A percentile compares a stretch with the other conserved stretches of the same genome.
phyloP scores from a whole-genome alignment of 2,797 vertebrate species.

The Buphagus erythrorhynchus region DNA sequence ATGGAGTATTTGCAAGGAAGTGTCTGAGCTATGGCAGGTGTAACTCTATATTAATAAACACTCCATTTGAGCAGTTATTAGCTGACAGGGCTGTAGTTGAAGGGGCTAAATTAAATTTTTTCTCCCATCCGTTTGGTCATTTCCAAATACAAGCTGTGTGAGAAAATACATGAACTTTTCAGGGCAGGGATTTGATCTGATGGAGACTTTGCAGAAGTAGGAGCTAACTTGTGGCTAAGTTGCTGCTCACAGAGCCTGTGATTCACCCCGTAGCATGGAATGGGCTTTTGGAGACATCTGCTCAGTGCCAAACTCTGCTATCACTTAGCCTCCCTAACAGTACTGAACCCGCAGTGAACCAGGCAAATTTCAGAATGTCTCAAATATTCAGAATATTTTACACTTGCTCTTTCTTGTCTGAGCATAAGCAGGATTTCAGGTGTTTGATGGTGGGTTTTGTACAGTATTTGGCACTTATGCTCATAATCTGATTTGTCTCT shows the following conservation, averaged over 20 bases:
- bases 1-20: not conserved
- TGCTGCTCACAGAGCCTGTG: not conserved
- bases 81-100: not conserved
- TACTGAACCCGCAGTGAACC: not conserved
- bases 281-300: not conserved
- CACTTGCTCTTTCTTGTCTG: not conserved
- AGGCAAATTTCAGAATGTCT: not conserved
- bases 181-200: not conserved
- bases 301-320: not conserved
- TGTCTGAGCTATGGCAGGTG: not conserved
- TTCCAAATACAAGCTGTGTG: not conserved
- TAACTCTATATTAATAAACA: not conserved
- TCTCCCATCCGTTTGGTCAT: not conserved
- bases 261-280: rapidly evolving
- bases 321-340: not conserved
- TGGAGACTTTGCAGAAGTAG: not conserved
- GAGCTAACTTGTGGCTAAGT: not conserved
- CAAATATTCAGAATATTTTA: not conserved
- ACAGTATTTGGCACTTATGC: not conserved
- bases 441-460: not conserved
- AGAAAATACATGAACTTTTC: not conserved
- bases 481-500: not conserved
- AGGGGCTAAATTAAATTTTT: not conserved
- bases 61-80: not conserved
- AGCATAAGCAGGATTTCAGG: not conserved